Evolutionary conservation across 2,113 vertebrate genomes (phyloP).

Genomic region (Puntigrus tetrazona): DNA sequence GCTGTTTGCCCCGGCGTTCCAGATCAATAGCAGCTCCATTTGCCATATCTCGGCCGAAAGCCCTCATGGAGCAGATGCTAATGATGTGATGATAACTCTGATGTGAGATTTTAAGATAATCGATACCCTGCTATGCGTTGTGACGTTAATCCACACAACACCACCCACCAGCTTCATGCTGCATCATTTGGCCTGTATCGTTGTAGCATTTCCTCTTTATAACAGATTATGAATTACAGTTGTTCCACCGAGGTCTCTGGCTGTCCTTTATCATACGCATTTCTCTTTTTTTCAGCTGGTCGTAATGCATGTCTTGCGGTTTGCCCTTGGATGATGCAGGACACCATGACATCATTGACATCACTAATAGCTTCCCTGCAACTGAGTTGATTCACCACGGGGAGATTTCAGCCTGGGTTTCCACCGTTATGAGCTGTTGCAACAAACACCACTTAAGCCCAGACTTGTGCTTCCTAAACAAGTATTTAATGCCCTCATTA

Average conservation of each 20-base stretch:
- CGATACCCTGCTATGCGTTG: conserved; percentile 71
- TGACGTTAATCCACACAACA: conserved; percentile 46
- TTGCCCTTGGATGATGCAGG: conserved; percentile 56
- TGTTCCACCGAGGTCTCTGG: neutral
- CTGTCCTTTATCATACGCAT: neutral
- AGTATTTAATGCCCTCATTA: conserved; percentile 99
- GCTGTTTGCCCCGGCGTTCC: conserved; percentile 56
- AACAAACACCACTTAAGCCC: conserved; percentile 86
- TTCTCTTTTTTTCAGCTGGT: neutral
- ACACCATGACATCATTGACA: conserved; percentile 79
- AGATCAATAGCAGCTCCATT: conserved; percentile 80
- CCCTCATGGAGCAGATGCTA: conserved; percentile 74
- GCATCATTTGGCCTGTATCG: neutral
- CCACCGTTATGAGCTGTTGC: conserved; percentile 74
- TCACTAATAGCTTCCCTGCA: conserved; percentile 68
- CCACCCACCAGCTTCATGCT: conserved; percentile 16
- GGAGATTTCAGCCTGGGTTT: conserved; percentile 79
- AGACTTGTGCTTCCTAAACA: conserved; percentile 92
- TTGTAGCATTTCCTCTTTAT: neutral
- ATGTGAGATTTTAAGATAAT: conserved; percentile 73
- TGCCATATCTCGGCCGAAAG: conserved; percentile 72
- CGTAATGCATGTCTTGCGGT: conserved; percentile 46
- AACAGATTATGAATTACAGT: neutral
- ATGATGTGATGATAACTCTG: conserved; percentile 78
- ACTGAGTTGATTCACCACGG: conserved; percentile 74